Evolutionary conservation across 2,113 vertebrate species (phyloP).

Genomic region (Zingel zingel): DNA sequence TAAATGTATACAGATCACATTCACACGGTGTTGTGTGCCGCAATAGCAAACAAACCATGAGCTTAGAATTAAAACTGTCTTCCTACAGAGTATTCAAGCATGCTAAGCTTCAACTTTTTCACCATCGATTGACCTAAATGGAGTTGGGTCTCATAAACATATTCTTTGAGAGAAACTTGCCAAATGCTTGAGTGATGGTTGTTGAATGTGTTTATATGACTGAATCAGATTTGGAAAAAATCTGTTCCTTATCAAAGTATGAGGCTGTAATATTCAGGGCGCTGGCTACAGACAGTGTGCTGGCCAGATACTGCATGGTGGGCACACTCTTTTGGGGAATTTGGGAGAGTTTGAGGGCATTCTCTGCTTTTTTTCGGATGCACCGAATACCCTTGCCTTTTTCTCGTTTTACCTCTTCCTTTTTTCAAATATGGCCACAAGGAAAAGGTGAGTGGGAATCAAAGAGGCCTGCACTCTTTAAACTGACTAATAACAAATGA

Average conservation of each 20-base stretch:
- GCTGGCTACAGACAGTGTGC: constrained; percentile 16
- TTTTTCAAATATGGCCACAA: constrained; percentile 52
- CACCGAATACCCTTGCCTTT: constrained; percentile 51
- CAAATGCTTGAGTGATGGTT: constrained; percentile 36
- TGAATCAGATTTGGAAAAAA: constrained; percentile 23
- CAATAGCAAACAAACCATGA: constrained; percentile 51
- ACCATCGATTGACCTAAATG: constrained; percentile 31
- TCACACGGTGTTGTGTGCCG: constrained; percentile 29
- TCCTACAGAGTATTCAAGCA: constrained; percentile 13
- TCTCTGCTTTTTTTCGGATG: constrained; percentile 53
- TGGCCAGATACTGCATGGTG: constrained; percentile 46
- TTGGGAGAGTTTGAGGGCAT: constrained; percentile 53
- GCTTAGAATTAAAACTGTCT: constrained; percentile 43
- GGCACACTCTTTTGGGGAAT: constrained; percentile 50
- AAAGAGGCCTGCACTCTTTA: constrained; percentile 46
- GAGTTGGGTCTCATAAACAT: neutral
- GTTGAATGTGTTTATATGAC: constrained; percentile 29
- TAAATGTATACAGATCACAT: constrained; percentile 71
- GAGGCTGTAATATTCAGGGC: constrained; percentile 47
- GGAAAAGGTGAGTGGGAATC: constrained; percentile 61
- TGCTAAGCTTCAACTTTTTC: constrained; percentile 48
- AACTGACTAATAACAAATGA: constrained; percentile 60
- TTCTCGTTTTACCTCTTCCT: constrained; percentile 35
- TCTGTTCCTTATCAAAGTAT: neutral
- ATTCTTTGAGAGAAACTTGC: constrained; percentile 16